Base-by-base conservation (phyloP, 1,140 invertebrate species). In the Brachionus rubens region DNA sequence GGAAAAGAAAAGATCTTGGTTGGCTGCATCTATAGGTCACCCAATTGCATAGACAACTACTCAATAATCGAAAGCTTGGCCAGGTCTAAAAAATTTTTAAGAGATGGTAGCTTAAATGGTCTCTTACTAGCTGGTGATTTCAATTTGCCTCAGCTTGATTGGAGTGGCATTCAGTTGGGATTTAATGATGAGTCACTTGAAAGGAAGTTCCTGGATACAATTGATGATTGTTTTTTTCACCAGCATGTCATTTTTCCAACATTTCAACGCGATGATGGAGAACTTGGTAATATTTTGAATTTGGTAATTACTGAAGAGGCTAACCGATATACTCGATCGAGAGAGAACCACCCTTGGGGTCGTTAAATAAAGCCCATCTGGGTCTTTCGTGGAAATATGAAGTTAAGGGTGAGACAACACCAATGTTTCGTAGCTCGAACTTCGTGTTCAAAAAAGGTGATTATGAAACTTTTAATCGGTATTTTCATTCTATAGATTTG, bases 201-300 rank as follows among this genome's bases (percentile, higher is more conserved):
- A 36, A 36, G 33, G 9, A 36, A 36, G 33, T n/a, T n/a, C n/a
- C n/a, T n/a, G n/a, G n/a, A 36, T 9, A 36, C 33, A 36, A 36
- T 36, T 3, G 33, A 36, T 36, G 33, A 36, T 9, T 36, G 33
- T 36, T 36, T 36, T 36, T 36, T 36, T 36, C 33, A 36, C 33
- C 33, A 36, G 9, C 33, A 36, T 36, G 33, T 9, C 14, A 59
- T 12, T 19, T 30, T 59, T 33, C 54, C 54, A 6, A 59, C 54
- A 7, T 59, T 59, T 59, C 26, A 33, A 59, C 30, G 14, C n/a
- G 14, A 59, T 59, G 28, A 59, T 59, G 30, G 28, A 33, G 28
- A 59, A 14, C n/a, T 36, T 33, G 54, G 54, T 33, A 59, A 59
- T 36, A 59, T 36, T 59, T 36, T 59, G n/a, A 28, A 36, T 28